Evolutionary conservation across 2,113 vertebrate species (phyloP), one percentile per base, ranked within the genome.

Genomic region (Benitochromis conjunctus): DNA sequence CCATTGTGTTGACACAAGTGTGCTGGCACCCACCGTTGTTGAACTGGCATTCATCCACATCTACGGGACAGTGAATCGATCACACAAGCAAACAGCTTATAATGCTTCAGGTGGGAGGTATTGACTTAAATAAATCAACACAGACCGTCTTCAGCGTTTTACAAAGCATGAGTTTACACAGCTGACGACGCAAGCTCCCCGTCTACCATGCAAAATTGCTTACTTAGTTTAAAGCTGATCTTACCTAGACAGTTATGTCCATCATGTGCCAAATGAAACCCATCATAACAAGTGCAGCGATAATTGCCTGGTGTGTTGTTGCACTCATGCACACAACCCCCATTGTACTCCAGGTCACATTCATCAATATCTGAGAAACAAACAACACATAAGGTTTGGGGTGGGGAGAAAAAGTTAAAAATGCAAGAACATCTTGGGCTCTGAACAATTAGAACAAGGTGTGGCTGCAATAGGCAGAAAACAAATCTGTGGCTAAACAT

Each of bases 221-320:
- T 26, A 71, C 24, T 60, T 3, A 55, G 71, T 84, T 79, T 53
- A 83, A 54, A 83, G 66, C 2, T 8, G 56, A 85, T 87, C 97
- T 98, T 96, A 99, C 98, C 98, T n/a, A 99, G 95, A 94, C 99
- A 99, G 94, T 99, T 99, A 93, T 99, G 98, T 87, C 99, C 99
- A 34, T 99, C 98, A 2, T 99, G 97, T 69, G 97, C 98, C 96
- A 99, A 94, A 96, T 97, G 97, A 94, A 99, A 99, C 57, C 99
- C 99, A 83, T 99, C 98, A 3, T 98, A 97, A 94, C 99, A 99
- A 92, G 97, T 97, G 89, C 98, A 99, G 92, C 97, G 97, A 87
- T 99, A 99, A 95, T 99, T 99, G 53, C 99, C 99, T 14, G 98
- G 98, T 88, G 99, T 98, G 93, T 99, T 99, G 95, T 97, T 97